These are phyloP conservation scores for Eidolon dupreanum DNA, from an alignment of 2,797 vertebrate genomes.

Conservation along the genomic window DNA sequence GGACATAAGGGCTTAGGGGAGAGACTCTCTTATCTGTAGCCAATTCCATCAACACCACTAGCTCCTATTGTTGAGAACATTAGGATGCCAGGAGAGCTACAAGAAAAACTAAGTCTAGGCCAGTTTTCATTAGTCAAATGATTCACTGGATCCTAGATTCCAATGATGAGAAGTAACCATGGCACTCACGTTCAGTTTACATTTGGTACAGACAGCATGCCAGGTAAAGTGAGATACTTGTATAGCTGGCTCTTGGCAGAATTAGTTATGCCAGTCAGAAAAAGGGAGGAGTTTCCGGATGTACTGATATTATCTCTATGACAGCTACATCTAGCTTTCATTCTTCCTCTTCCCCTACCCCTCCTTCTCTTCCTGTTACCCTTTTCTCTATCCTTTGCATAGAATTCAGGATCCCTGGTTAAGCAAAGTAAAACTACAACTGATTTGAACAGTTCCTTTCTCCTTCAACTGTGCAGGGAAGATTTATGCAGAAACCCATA, in stretches of 20 bases:
- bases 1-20: not conserved
- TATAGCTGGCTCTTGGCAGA: not conserved
- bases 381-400: not conserved
- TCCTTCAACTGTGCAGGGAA: not conserved
- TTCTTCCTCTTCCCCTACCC: not conserved
- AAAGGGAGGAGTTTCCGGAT: not conserved
- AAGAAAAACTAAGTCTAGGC: not conserved
- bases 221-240: not conserved
- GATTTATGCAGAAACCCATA: not conserved
- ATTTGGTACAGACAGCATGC: not conserved
- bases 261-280: not conserved
- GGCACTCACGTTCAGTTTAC: not conserved
- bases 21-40: not conserved
- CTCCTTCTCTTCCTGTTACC: not conserved
- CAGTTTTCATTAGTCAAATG: not conserved
- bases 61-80: not conserved
- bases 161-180: not conserved
- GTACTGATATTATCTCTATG: not conserved
- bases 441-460: not conserved
- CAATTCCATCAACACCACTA: not conserved
- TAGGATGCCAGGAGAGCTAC: not conserved
- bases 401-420: not conserved
- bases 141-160: not conserved
- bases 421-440: not conserved
- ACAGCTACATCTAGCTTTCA: not conserved